A percentile compares a stretch with the other conserved stretches of the same genome.
These are phyloP conservation scores for Brienomyrus brachyistius DNA, from an alignment of 2,113 vertebrate genomes.

Conservation along the genomic window DNA sequence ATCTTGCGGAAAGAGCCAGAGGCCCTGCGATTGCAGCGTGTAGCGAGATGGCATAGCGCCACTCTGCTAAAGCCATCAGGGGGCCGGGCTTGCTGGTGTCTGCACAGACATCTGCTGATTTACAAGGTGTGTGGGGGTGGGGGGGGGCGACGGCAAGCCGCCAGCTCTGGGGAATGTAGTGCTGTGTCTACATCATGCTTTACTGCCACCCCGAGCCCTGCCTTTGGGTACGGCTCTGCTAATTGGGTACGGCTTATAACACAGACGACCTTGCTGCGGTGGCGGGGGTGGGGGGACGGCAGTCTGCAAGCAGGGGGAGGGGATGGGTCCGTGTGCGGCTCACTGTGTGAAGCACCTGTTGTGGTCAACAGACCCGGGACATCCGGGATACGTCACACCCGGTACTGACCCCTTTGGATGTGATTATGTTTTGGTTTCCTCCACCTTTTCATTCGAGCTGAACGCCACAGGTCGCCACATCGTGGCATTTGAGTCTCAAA, in stretches of 20 bases:
- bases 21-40: not conserved
- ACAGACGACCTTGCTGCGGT: not conserved
- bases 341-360: not conserved
- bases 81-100: not conserved
- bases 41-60: not conserved
- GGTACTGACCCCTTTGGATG: not conserved
- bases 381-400: not conserved
- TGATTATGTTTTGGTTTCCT: not conserved
- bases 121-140: not conserved
- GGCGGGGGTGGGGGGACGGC: too few relatives aligned
- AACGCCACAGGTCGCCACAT: not conserved
- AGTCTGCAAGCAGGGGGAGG: not conserved
- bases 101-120: not conserved
- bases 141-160: not conserved
- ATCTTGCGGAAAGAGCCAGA: not conserved
- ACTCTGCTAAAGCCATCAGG: not conserved
- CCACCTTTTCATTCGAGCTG: not conserved
- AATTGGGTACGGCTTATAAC: not conserved
- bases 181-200: not conserved
- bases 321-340: not conserved
- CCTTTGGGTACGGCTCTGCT: not conserved
- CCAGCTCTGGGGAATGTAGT: not conserved
- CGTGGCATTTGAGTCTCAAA: not conserved
- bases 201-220: not conserved
- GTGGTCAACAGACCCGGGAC: not conserved